Evolutionary conservation across 2,113 vertebrate species (phyloP).

Genomic region (Hippoglossus stenolepis): DNA sequence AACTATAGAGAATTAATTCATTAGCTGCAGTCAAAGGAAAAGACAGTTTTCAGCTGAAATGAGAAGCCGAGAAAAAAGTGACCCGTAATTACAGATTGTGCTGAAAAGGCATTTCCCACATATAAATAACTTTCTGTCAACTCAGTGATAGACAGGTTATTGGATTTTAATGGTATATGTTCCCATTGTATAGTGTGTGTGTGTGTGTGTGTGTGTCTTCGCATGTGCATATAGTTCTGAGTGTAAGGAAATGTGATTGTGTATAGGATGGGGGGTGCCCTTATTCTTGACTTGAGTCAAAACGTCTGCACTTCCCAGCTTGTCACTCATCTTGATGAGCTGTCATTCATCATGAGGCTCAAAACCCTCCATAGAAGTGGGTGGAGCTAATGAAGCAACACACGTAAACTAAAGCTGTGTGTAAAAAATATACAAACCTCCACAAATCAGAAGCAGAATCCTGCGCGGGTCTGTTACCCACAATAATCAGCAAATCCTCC

Average conservation of each 20-base stretch:
- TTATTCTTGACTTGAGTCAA: constrained; percentile 14
- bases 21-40: background rate
- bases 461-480: no score
- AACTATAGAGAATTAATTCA: background rate
- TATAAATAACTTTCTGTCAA: constrained; percentile 10
- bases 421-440: no score
- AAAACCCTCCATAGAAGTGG: background rate
- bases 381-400: background rate
- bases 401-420: background rate
- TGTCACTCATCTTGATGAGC: constrained; percentile 39
- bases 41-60: no score
- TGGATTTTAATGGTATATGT: constrained; percentile 23
- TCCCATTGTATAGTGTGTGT: background rate
- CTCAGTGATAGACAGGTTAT: background rate
- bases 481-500: no score
- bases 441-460: no score
- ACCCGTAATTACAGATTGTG: background rate
- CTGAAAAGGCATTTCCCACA: background rate
- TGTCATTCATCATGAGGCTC: constrained; percentile 19
- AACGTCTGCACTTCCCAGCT: background rate
- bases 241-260: background rate
- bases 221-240: background rate
- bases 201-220: background rate
- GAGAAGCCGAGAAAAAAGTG: background rate
- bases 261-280: background rate